Evolutionary conservation across 2,797 vertebrate species (phyloP).

Genomic region (Halcyon badia): DNA sequence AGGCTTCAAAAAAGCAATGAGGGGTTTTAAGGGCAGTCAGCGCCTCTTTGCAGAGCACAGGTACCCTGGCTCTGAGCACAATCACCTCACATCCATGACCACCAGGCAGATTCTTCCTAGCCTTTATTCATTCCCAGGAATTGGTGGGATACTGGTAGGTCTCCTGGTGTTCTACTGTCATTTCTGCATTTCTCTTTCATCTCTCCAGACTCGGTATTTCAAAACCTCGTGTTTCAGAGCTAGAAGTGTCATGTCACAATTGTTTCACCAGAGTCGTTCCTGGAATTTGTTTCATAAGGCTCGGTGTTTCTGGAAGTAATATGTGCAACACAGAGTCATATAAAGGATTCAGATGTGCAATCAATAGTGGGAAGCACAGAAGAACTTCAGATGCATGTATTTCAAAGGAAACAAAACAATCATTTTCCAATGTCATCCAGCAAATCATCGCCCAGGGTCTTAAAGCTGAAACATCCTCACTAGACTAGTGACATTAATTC

Average conservation of each 20-base stretch:
- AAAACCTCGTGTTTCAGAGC: background rate
- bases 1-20: background rate
- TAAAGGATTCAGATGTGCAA: background rate
- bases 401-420: background rate
- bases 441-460: rapidly evolving
- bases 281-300: background rate
- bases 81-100: rapidly evolving
- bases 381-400: background rate
- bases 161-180: rapidly evolving
- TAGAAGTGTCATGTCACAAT: background rate
- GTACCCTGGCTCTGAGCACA: background rate
- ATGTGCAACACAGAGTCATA: background rate
- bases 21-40: background rate
- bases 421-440: background rate
- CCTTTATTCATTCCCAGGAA: background rate
- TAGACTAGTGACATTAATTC: background rate
- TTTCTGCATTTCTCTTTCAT: background rate
- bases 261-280: rapidly evolving
- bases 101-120: background rate
- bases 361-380: background rate
- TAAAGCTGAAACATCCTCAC: background rate
- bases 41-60: rapidly evolving
- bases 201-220: background rate
- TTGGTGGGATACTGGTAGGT: background rate
- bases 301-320: background rate